Percentiles rank a stretch among this genome's conserved stretches.
These are phyloP conservation scores for Damaliscus lunatus DNA, from an alignment of 2,113 vertebrate genomes.

Conservation along the genomic window DNA sequence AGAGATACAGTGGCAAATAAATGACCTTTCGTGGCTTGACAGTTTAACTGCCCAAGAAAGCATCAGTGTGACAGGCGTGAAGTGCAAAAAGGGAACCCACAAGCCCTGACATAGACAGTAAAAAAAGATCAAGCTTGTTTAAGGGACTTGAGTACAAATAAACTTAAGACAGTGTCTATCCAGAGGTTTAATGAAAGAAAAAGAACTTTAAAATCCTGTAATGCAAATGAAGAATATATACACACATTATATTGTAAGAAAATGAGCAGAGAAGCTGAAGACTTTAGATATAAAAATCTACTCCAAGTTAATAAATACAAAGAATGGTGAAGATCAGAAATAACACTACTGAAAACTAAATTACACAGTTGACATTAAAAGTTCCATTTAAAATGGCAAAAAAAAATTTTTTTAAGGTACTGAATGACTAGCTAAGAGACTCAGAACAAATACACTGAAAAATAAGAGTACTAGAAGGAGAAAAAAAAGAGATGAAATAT, in stretches of 20 bases:
- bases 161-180: neutral
- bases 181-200: neutral
- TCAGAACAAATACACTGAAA: neutral
- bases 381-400: neutral
- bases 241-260: neutral
- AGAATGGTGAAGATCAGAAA: neutral
- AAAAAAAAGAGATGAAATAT: neutral
- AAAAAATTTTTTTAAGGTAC: neutral
- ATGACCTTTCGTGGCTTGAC: neutral
- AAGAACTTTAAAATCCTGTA: neutral
- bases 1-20: neutral
- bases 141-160: neutral
- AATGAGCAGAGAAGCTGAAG: neutral
- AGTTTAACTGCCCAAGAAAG: neutral
- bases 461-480: neutral
- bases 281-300: neutral
- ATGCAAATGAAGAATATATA: neutral
- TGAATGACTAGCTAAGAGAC: neutral
- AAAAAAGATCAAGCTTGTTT: neutral
- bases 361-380: neutral
- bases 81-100: neutral
- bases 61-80: neutral
- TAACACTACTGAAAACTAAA: neutral
- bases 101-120: neutral
- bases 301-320: neutral